These are phyloP conservation scores for Branchipolynoe longqiensis DNA, from an alignment of 2,888 invertebrate genomes.

Conservation along the genomic window DNA sequence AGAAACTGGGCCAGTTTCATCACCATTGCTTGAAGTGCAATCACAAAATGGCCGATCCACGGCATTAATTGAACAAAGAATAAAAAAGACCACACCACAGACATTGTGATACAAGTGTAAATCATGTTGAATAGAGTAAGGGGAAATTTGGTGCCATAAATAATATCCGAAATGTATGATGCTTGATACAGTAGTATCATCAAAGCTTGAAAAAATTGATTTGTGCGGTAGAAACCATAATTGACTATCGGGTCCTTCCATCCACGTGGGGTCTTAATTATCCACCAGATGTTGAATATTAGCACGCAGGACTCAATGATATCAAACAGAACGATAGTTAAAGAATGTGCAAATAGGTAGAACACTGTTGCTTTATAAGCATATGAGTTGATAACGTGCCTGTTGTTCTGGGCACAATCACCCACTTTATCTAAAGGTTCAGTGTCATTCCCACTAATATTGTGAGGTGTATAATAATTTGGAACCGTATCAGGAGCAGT, in stretches of 20 bases:
- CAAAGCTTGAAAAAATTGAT: neutral
- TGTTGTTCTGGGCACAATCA: neutral
- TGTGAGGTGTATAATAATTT: neutral
- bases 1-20: neutral
- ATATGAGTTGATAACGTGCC: neutral
- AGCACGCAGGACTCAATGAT: neutral
- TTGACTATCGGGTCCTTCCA: neutral
- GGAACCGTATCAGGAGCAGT: neutral
- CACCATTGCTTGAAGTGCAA: slow-evolving; percentile 12
- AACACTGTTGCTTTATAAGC: neutral
- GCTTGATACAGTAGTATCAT: slow-evolving; percentile 1
- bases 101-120: slow-evolving; percentile 4
- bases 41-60: slow-evolving; percentile 29
- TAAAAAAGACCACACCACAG: slow-evolving; percentile 25
- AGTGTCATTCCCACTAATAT: neutral
- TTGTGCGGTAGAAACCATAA: slow-evolving; percentile 15
- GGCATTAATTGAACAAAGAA: slow-evolving; percentile 36
- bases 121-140: neutral
- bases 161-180: neutral
- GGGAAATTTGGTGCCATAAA: neutral
- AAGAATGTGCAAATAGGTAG: slow-evolving; percentile 10
- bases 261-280: neutral
- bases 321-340: slow-evolving; percentile 2
- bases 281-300: neutral
- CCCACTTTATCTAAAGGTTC: neutral